Evolutionary conservation across 2,888 invertebrate species (phyloP).

Genomic region (Hydropsyche betteni): DNA sequence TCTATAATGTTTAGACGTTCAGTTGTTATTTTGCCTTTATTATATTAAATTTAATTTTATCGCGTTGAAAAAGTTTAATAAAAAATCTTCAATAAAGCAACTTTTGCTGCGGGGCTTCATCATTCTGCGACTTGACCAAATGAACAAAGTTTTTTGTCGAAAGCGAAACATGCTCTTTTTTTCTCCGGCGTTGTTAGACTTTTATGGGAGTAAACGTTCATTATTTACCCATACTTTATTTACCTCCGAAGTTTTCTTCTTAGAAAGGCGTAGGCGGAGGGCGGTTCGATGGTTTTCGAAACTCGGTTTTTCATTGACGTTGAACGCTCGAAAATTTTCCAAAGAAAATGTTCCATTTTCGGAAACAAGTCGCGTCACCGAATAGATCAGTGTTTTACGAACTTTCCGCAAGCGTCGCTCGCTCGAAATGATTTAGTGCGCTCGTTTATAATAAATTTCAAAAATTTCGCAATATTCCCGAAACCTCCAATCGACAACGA

Average conservation of each 20-base stretch:
- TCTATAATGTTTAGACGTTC: too few species aligned
- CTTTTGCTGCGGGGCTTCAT: slow-evolving; percentile 1
- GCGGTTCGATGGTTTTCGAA: slow-evolving; percentile 40
- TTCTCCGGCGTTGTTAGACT: slow-evolving; percentile 30
- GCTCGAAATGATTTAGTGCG: too few species aligned
- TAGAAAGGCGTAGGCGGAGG: background rate
- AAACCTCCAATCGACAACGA: too few species aligned
- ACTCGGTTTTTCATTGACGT: slow-evolving; percentile 29
- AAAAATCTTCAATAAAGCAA: background rate
- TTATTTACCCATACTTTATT: slow-evolving; percentile 44
- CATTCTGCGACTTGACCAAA: slow-evolving; percentile 26
- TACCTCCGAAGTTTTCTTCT: slow-evolving; percentile 40
- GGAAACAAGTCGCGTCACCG: slow-evolving; percentile 14
- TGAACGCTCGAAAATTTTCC: slow-evolving; percentile 8
- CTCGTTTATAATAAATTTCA: too few species aligned
- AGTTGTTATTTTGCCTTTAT: too few species aligned
- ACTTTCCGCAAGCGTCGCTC: too few species aligned
- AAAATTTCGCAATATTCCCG: too few species aligned
- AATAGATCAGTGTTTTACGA: background rate
- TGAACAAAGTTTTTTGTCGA: slow-evolving; percentile 30
- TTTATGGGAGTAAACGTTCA: slow-evolving; percentile 43
- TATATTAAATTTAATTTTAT: too few species aligned
- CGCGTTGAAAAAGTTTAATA: background rate
- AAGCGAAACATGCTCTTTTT: slow-evolving; percentile 34
- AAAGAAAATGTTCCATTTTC: background rate